phyloP scores from a whole-genome alignment of 2,888 invertebrate species.

The Resseliella maxima region DNA sequence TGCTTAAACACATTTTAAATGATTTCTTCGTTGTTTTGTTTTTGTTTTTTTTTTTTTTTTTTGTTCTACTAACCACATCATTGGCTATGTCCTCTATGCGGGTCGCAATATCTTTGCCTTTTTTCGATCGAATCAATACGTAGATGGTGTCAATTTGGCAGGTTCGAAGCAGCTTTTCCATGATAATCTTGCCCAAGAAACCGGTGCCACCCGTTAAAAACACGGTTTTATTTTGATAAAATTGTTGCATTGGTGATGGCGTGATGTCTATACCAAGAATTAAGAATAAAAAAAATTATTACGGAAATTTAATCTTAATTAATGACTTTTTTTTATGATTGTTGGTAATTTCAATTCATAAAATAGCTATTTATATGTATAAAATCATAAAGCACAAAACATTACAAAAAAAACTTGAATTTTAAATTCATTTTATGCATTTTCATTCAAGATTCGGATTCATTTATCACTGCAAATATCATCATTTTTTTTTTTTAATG shows the following conservation, averaged over 20 bases:
- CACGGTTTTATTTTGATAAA: conserved; percentile 72
- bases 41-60: not conserved
- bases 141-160: conserved; percentile 71
- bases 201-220: conserved; percentile 74
- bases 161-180: conserved; percentile 73
- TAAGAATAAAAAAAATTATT: not conserved
- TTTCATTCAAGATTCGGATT: too few species aligned
- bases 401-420: too few species aligned
- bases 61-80: conserved; percentile 70
- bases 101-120: conserved; percentile 73
- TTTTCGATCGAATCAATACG: conserved; percentile 71
- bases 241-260: conserved; percentile 68
- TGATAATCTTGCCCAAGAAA: conserved; percentile 68
- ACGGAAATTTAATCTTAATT: too few species aligned
- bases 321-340: too few species aligned
- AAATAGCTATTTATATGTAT: too few species aligned
- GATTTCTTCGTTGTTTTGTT: not conserved
- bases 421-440: too few species aligned
- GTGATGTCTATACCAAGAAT: not conserved
- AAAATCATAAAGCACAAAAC: too few species aligned
- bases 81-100: conserved; percentile 77
- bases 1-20: not conserved
- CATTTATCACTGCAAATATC: too few species aligned
- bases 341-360: too few species aligned
- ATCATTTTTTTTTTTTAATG: too few species aligned